These are phyloP conservation scores for Monomorium pharaonis DNA, from an alignment of 1,140 invertebrate genomes.

Conservation along the genomic window DNA sequence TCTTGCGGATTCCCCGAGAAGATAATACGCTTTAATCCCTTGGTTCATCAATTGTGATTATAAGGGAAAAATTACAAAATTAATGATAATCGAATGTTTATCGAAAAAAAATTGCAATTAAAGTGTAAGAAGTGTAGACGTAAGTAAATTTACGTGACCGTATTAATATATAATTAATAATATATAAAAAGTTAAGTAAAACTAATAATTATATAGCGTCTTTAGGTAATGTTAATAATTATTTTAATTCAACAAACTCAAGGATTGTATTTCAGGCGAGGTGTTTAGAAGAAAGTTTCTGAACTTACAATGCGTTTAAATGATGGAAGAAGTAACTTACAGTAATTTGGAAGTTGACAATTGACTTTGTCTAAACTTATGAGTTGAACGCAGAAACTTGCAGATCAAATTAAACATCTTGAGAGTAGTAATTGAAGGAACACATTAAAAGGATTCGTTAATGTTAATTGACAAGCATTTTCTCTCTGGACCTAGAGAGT, in stretches of 20 bases:
- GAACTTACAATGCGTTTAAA: not conserved
- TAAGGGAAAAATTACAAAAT: not conserved
- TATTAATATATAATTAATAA: not conserved
- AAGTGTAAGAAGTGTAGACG: not conserved
- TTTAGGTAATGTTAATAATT: not conserved
- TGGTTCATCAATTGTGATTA: not conserved
- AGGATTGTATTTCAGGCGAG: not conserved
- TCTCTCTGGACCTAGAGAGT: not conserved
- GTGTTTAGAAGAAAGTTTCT: not conserved
- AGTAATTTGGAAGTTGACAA: slow-evolving; percentile 8
- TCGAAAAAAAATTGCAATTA: not conserved
- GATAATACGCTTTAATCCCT: not conserved
- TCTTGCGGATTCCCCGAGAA: not conserved
- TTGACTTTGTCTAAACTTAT: slow-evolving; percentile 5
- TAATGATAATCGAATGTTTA: not conserved
- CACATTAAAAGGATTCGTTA: slow-evolving; percentile 19
- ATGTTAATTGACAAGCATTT: slow-evolving; percentile 23
- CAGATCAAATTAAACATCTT: slow-evolving; percentile 32
- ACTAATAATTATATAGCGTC: not conserved
- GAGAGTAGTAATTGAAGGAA: slow-evolving; percentile 17
- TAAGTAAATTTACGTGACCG: not conserved
- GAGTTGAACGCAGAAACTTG: slow-evolving; percentile 36
- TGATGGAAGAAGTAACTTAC: slow-evolving; percentile 18
- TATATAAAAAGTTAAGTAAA: not conserved
- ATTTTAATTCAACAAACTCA: not conserved